phyloP scores from a whole-genome alignment of 2,797 vertebrate species.

The Amniataba percoides region DNA sequence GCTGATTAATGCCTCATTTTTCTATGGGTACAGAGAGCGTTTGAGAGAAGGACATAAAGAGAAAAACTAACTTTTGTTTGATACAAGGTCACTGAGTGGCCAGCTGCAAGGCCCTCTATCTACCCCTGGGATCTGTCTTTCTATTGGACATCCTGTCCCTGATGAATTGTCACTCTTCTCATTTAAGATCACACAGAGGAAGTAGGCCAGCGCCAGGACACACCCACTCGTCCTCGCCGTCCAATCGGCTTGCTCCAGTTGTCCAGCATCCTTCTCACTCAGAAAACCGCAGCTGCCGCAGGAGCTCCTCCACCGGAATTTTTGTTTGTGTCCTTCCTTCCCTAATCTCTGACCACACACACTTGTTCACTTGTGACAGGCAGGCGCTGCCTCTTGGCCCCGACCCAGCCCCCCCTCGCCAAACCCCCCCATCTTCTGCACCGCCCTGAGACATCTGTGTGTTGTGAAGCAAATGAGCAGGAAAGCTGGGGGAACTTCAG shows the following conservation, averaged over 20 bases:
- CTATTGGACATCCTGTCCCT: constrained; percentile 89
- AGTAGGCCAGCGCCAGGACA: constrained; percentile 81
- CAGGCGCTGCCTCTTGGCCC: constrained; percentile 72
- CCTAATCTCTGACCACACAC: constrained; percentile 78
- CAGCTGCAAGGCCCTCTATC: constrained; percentile 76
- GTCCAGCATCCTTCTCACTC: constrained; percentile 86
- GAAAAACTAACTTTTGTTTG: constrained; percentile 74
- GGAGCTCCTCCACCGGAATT: constrained; percentile 82
- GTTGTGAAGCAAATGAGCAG: constrained; percentile 68
- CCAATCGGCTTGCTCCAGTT: constrained; percentile 88
- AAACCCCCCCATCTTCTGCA: constrained; percentile 38
- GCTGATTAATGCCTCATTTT: constrained; percentile 74
- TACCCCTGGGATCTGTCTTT: constrained; percentile 83
- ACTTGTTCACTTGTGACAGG: constrained; percentile 80
- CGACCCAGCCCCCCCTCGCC: constrained; percentile 15
- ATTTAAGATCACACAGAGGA: constrained; percentile 86
- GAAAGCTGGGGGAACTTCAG: constrained; percentile 74
- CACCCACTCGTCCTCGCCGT: constrained; percentile 60
- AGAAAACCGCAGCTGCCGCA: constrained; percentile 82
- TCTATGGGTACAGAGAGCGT: constrained; percentile 56
- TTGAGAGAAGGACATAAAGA: constrained; percentile 55
- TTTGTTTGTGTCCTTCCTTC: constrained; percentile 77
- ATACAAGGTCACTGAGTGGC: constrained; percentile 74
- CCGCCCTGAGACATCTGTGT: constrained; percentile 72
- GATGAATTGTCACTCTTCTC: constrained; percentile 90